Base-by-base conservation (phyloP, 2,888 invertebrate genomes). In the Latheticus oryzae region DNA sequence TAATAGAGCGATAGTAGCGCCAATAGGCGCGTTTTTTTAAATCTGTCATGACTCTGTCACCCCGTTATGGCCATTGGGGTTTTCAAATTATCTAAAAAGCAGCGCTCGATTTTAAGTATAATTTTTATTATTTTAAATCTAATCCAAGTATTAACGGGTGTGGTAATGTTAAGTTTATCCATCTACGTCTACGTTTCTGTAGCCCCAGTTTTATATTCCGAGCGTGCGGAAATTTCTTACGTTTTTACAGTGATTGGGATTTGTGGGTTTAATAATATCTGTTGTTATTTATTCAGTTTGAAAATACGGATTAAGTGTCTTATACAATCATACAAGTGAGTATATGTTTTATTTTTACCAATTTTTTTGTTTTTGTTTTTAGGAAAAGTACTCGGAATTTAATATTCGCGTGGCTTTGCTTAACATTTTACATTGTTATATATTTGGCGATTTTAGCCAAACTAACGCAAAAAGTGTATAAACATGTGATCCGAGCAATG, bases 321-420 rank as follows among this genome's bases (percentile, higher is more conserved):
- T 38, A 63, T 64, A 12, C 73, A 76, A 64, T 72, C 78, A 1
- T 73, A 76, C 56, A 78, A 78, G 79, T 79, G 73, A 63, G 66
- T n/a, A n/a, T n/a, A n/a, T n/a, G n/a, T n/a, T n/a, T n/a, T n/a
- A n/a, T 60, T 33, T 8, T 5, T 30, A n/a, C 2, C 5, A 13
- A 11, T 19, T 11, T 47, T 35, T 33, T 26, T 23, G 8, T 9
- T 7, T 24, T 42, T 35, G 13, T 47, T 75, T 74, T 47, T 54
- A 79, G 79, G 61, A 76, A 77, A 65, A 79, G 78, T 60, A 78
- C 79, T 5, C 70, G 72, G 54, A 72, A 68, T 48, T 60, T 76
- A 11, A 61, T 79, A 2, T 62, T 75, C 24, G 60, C 76, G 2
- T 79, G 79, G 79, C 69, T 68, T 9, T 71, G 73, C 52, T 68